Evolutionary conservation across 2,888 invertebrate genomes (phyloP).

Genomic region (Acronicta leporina): DNA sequence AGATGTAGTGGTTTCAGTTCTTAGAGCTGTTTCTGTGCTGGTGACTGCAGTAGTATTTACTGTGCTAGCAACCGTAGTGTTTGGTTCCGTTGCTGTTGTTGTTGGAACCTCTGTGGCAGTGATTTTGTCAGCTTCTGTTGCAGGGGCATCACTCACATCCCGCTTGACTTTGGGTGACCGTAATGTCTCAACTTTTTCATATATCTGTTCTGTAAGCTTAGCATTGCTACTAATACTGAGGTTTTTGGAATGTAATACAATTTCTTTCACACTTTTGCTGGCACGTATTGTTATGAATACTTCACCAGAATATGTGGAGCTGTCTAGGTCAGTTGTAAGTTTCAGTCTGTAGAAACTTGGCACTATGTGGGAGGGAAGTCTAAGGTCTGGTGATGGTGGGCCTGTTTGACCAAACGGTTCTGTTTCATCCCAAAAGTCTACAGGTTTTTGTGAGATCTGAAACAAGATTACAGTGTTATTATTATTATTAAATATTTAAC

Average conservation of each 20-base stretch:
- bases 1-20: conserved; percentile 34
- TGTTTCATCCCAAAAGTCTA: conserved; percentile 81
- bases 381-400: conserved; percentile 71
- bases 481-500: too few relatives aligned
- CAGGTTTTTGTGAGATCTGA: conserved; percentile 62
- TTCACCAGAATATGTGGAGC: conserved; percentile 79
- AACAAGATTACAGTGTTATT: conserved; percentile 22
- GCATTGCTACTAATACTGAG: conserved; percentile 75
- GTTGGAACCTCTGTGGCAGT: conserved; percentile 24
- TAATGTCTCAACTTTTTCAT: conserved; percentile 75
- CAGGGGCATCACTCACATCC: conserved; percentile 47
- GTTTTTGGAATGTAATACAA: conserved; percentile 87
- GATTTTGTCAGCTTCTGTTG: conserved; percentile 22
- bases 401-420: conserved; percentile 75
- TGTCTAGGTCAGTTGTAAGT: conserved; percentile 85
- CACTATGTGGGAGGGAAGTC: conserved; percentile 82
- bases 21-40: conserved; percentile 35
- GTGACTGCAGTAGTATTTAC: conserved; percentile 36
- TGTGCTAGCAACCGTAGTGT: conserved; percentile 23
- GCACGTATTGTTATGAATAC: conserved; percentile 85
- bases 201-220: conserved; percentile 82
- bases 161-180: conserved; percentile 66
- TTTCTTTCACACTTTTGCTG: conserved; percentile 72
- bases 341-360: conserved; percentile 90
- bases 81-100: conserved; percentile 30